Base-by-base conservation (phyloP, 2,797 vertebrate genomes). In the Silurus lanzhouensis region DNA sequence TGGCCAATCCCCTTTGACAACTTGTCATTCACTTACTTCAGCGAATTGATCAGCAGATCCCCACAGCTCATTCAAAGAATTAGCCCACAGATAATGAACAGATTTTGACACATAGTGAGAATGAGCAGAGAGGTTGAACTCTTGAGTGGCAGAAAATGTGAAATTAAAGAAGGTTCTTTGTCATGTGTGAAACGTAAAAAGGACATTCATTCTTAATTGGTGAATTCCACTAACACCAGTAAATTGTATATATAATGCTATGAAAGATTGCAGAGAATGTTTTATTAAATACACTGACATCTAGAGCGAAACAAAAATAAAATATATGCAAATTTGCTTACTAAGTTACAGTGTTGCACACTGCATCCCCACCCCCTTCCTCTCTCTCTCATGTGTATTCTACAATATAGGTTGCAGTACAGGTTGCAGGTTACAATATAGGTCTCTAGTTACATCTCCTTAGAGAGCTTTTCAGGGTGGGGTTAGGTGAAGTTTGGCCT, bases 1-100 rank as follows among this genome's bases (percentile, higher is more conserved):
- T 84, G 86, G 90, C 82, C 88, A 88, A 94, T 92, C 88, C 81
- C 87, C 85, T 90, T 88, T 90, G 93, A 93, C 90, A 90, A 88
- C 75, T 84, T 68, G 89, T 92, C 91, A 92, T 90, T 94, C 91
- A 93, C 48, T 87, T 85, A 82, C 88, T 57, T 83, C 82, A 44
- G 44, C 90, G 92, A 92, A 92, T 92, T 90, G 46, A 72, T 25
- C 81, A 57, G 27, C 58, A 25, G 64, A 12, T 15, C 6, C 31
- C 52, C 83, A 17, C 9, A 68, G 5, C 60, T 27, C 20, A 6
- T 52, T 48, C 15, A 3, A 55, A 52, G 48, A 52, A 52, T 52
- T 63, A 74, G 67, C 44, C 82, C 75, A 63, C 82, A 79, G 75
- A 38, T 72, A 84, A 63, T 77, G 17, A 44, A 5, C 76, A 81